Base-by-base conservation (phyloP, 2,888 invertebrate genomes). In the Andricus curvator region DNA sequence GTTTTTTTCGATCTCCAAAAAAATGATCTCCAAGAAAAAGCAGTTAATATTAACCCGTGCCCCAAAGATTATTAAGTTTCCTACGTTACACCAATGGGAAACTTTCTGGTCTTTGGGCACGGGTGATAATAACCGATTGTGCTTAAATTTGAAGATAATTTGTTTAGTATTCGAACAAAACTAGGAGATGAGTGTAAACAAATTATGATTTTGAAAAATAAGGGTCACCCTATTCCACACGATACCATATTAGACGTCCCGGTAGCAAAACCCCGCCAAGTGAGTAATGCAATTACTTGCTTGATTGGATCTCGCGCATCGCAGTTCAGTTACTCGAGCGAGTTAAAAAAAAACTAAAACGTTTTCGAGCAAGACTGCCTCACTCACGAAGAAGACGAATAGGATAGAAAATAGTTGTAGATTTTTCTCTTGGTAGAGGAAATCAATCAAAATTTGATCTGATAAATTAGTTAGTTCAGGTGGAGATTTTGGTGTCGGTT, bases 291-390 rank as follows among this genome's bases (percentile, higher is more conserved):
- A 67, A 67, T 67, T 67, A 67, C 66, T 13, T 37, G 66, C 66
- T 67, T 41, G 66, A 67, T 67, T 67, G 66, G 66, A 67, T 67
- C 37, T 37, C 41, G 66, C 37, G 66, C 41, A 67, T 37, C 41
- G 41, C 37, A 41, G n/a, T 67, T 67, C 41, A 67, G 37, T 67
- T 67, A 67, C 66, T 67, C 22, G 37, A n/a, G n/a, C 4, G n/a
- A 33, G 22, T 74, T 25, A 11, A 29, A 56, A 29, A 68, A 68
- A 68, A 74, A 2, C 4, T 41, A 67, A 67, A 37, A 41, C 66
- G 66, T 67, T 67, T n/a, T n/a, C 41, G 8, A 67, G 66, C 4
- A 67, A 67, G 37, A 22, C 66, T 67, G 37, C n/a, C 2, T 37
- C n/a, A 37, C 25, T 66, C n/a, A n/a, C 6, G 65, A 66, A 17